Percentiles rank a stretch among this genome's conserved stretches.
These are phyloP conservation scores for Brachyopa scutellaris DNA, from an alignment of 2,888 invertebrate genomes.

Conservation along the genomic window DNA sequence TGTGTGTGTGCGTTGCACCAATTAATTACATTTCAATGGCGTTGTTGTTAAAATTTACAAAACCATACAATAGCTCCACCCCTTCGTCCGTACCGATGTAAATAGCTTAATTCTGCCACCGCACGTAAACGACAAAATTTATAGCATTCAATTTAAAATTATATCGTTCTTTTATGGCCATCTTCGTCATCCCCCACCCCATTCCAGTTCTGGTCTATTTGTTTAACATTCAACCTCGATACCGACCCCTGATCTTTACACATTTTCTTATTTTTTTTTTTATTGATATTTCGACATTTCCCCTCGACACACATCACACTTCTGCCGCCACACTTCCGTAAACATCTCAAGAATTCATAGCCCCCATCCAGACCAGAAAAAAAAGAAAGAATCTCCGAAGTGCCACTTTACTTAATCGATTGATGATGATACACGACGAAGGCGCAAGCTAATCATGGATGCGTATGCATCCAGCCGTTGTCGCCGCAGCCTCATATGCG, in stretches of 20 bases:
- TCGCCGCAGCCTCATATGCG: constrained; percentile 6
- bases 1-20: not conserved
- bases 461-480: constrained; percentile 63
- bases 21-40: constrained; percentile 60
- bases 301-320: constrained; percentile 15
- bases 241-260: constrained; percentile 67
- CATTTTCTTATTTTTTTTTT: no score
- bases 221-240: constrained; percentile 71
- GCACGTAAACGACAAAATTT: constrained; percentile 55
- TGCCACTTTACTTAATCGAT: constrained; percentile 71
- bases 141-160: constrained; percentile 71
- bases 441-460: constrained; percentile 43
- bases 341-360: constrained; percentile 59
- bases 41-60: constrained; percentile 27
- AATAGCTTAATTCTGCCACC: constrained; percentile 66
- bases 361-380: not conserved
- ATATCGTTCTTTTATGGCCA: constrained; percentile 64
- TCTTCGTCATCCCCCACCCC: constrained; percentile 2
- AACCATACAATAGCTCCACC: constrained; percentile 23
- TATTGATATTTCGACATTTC: constrained; percentile 63
- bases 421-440: constrained; percentile 69
- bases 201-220: constrained; percentile 52
- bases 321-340: constrained; percentile 60
- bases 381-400: constrained; percentile 35
- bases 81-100: constrained; percentile 18